Base-by-base conservation (phyloP, 2,888 invertebrate species). In the Cephus spinipes region DNA sequence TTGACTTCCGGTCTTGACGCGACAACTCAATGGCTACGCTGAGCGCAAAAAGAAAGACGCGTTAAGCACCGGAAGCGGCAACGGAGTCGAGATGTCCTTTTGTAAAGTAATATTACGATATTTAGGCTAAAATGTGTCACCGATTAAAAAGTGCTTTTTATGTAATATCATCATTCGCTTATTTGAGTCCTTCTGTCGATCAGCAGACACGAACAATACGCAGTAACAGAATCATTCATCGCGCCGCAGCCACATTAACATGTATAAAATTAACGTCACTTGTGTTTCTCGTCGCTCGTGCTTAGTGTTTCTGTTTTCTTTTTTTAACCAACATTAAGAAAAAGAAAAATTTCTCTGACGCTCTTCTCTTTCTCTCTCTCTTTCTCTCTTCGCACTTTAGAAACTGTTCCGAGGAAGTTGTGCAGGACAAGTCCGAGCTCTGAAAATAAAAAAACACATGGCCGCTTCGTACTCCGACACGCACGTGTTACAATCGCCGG, bases 331-430 rank as follows among this genome's bases (percentile, higher is more conserved):
- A 55, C 2, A 23, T 23, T 55, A 55, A 55, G 55, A 55, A 55
- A 55, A 23, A 23, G 15, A 40, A 40, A 4, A 1, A 40, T 15
- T 40, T 40, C 15, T 40, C 23, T 55, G 55, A 55, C 55, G 6
- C 55, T 23, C 40, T 34, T 34, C 15, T 40, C 74, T 79, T 11
- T 77, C 31, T 79, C 79, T 76, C 76, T 73, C 15, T 68, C 73
- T 69, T 35, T 74, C 78, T 73, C 33, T 76, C 73, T 76, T 75
- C 69, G 76, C 79, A 55, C 55, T 55, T 55, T 83, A 90, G 90
- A 90, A 90, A 89, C 87, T 89, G 87, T 86, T 90, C 90, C 77
- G 87, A 88, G 82, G 90, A 87, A 82, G 87, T 87, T 81, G 85
- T 90, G 82, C 88, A 89, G 81, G 88, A 87, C 80, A 89, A 88